Evolutionary conservation across 2,113 vertebrate species (phyloP).

Genomic region (Oreochromis spilurus): DNA sequence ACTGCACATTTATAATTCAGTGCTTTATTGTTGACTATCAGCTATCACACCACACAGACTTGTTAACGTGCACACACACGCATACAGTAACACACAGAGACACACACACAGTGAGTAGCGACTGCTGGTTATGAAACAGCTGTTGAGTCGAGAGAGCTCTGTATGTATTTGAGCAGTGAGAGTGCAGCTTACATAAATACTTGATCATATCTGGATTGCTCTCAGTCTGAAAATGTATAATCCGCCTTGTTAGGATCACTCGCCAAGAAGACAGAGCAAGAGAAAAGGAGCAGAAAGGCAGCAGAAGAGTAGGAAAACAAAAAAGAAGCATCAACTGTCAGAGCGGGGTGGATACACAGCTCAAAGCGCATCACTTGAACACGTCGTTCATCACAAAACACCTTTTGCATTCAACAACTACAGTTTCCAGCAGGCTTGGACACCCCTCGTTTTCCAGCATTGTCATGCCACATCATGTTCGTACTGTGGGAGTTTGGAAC

Average conservation of each 20-base stretch:
- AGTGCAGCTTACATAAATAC: slow-evolving; percentile 48
- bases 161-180: background rate
- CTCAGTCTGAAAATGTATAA: slow-evolving; percentile 32
- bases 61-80: background rate
- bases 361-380: background rate
- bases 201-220: slow-evolving; percentile 36
- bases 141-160: slow-evolving; percentile 1
- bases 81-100: background rate
- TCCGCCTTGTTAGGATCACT: slow-evolving; percentile 11
- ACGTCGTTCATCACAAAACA: background rate
- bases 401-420: background rate
- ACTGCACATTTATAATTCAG: slow-evolving; percentile 29
- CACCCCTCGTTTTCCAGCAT: background rate
- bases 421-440: background rate
- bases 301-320: background rate
- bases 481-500: background rate
- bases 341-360: background rate
- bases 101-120: background rate
- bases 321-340: background rate
- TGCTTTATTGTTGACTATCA: slow-evolving; percentile 13
- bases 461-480: background rate
- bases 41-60: background rate
- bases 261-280: background rate
- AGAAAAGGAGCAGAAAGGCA: background rate
- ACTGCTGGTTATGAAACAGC: slow-evolving; percentile 34